Evolutionary conservation across 2,113 vertebrate genomes (phyloP), one percentile per base, ranked within the genome.

Genomic region (Pygoscelis adeliae): DNA sequence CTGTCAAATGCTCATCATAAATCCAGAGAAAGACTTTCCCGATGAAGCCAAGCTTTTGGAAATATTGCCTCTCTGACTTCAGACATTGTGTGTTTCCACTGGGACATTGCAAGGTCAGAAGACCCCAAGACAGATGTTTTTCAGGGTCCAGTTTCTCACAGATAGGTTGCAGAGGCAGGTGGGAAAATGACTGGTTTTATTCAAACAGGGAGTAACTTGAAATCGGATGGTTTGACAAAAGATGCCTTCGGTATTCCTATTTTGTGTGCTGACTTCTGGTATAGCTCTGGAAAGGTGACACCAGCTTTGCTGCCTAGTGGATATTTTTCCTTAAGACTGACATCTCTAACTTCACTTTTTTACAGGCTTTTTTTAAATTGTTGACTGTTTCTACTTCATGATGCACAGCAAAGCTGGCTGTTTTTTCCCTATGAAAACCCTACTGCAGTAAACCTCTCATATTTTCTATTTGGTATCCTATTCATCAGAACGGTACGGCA

Each of bases 401-500:
- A 77, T 10, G 30, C 42, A 36, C 6, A 27, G 19, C 36, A 69
- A 53, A 72, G 11, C n/a, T 36, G 47, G 12, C 5, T 29, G 62
- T 10, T 4, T 23, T 36, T 44, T 71, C 36, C 32, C 29, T 32
- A 5, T 15, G 27, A 90, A 89, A 73, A 47, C 8, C 29, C n/a
- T n/a, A 16, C 42, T 52, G 18, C 2, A 6, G 11, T 12, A 53
- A 73, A 23, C 26, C 4, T 86, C 72, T 84, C 11, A 3, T n/a
- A 5, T 42, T 72, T 73, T 74, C 42, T 50, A 3, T 67, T 69
- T 70, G 34, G 32, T 47, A 44, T 18, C 36, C 36, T 47, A 0
- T 15, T 83, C 21, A 44, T 15, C 52, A 50, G 25, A 70, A 53
- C 0, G 0, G 8, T 40, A 21, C 3, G 2, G 25, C 47, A 40